phyloP scores from a whole-genome alignment of 1,140 invertebrate species.

The Lithobius niger region DNA sequence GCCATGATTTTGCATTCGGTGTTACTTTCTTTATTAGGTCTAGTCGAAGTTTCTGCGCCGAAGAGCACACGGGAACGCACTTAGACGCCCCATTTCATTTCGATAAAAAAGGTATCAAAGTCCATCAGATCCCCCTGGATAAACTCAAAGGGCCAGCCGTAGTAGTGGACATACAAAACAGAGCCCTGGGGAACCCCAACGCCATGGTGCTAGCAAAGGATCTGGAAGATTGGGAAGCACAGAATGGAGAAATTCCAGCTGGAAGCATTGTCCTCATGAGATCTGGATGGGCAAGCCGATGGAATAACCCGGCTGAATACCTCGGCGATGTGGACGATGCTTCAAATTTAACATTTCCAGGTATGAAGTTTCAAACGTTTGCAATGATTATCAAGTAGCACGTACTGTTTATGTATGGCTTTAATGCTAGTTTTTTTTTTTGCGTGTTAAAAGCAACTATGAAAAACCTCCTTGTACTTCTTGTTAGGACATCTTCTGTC shows the following conservation, averaged over 20 bases:
- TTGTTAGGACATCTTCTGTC: too few relatives aligned
- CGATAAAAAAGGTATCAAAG: constrained; percentile 10
- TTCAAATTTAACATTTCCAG: constrained; percentile 22
- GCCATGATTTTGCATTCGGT: too few relatives aligned
- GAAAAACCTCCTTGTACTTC: too few relatives aligned
- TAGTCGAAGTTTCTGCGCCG: too few relatives aligned
- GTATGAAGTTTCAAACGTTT: too few relatives aligned
- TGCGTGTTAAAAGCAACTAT: too few relatives aligned
- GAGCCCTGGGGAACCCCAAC: constrained; percentile 17
- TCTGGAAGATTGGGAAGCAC: constrained; percentile 20
- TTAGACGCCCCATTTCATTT: constrained; percentile 25
- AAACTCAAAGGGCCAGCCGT: constrained; percentile 21
- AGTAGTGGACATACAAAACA: constrained; percentile 12
- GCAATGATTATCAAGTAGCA: too few relatives aligned
- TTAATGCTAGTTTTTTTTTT: too few relatives aligned
- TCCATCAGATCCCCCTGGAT: constrained; percentile 21
- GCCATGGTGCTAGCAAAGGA: constrained; percentile 19
- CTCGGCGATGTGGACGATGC: constrained; percentile 14
- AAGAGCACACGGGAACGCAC: constrained; percentile 26
- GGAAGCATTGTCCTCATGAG: constrained; percentile 23
- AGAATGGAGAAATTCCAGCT: constrained; percentile 21
- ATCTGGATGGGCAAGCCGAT: constrained; percentile 22
- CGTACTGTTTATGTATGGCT: too few relatives aligned
- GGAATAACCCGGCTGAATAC: constrained; percentile 19
- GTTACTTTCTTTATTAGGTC: too few relatives aligned